Base-by-base conservation (phyloP, 2,113 vertebrate species). In the Bucco capensis region DNA sequence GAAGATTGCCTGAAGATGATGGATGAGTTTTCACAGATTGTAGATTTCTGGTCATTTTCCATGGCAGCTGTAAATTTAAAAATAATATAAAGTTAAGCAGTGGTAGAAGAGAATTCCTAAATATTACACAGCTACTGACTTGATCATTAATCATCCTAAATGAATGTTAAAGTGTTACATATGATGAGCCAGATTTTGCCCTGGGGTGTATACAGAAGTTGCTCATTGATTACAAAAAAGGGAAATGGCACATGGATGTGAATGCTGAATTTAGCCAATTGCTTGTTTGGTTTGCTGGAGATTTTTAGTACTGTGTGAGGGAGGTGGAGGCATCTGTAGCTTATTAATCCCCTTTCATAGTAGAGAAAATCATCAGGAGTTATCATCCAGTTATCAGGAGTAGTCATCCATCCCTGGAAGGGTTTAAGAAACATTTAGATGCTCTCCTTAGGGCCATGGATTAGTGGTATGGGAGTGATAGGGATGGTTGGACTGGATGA, bases 11-110 rank as follows among this genome's bases (percentile, higher is more conserved):
- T 75, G 88, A 84, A 94, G 77, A 98, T 98, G 98, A 98, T 98
- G 97, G 97, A 97, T 98, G 97, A 90, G 93, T 97, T 98, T 97
- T 97, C 96, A 96, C 97, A 97, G 97, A 97, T 53, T 97, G 98
- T 97, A 97, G 98, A 97, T 98, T 98, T 97, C 98, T 97, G 97
- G 98, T 98, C 98, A 98, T 98, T 98, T 98, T 98, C 98, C 97
- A 97, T 81, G 95, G 97, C 97, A 98, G 98, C 98, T 98, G 98
- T 97, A 96, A 95, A 94, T 89, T 83, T 85, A 75, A 94, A 89
- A 94, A 85, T 85, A 94, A 93, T 67, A 83, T 79, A 62, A 78
- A 75, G 84, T 95, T 91, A 96, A 91, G 86, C 77, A 93, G 37
- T 61, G 84, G 61, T 86, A 92, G 81, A 86, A 71, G 37, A 94